Base-by-base conservation (phyloP, 2,888 invertebrate species). In the Anaspis maculata region DNA sequence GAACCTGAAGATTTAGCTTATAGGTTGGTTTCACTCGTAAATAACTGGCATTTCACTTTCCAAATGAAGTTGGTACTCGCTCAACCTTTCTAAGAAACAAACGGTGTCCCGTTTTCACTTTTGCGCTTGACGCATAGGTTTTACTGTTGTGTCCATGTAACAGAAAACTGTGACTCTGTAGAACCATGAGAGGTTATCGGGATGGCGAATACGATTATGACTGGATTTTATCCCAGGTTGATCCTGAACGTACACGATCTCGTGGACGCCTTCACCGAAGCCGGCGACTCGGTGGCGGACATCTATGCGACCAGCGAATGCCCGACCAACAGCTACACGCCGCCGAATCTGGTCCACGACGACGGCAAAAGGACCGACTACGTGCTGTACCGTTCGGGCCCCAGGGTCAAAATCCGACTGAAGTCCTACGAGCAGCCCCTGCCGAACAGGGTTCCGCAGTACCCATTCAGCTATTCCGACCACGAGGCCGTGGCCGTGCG, bases 311-410 rank as follows among this genome's bases (percentile, higher is more conserved):
- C 97, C 9, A 82, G 83, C 60, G 85, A 85, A 52, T 75, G 79
- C 51, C 71, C 76, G 3, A 76, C 77, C 44, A 98, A 97, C 62
- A 85, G 84, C 46, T 97, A 92, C 59, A 80, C 88, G 0, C 64
- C 74, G 32, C 59, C 67, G 1, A 68, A 64, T 27, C 51, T 69
- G 30, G 66, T 72, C 2, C 68, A 70, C 34, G 59, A 62, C 7
- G 67, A 68, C 31, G 95, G 95, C 11, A 85, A 88, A 61, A 76
- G 95, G 40, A 91, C 97, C 48, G 97, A 97, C 69, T 91, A 95
- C 61, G 83, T 97, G 46, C 68, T 95, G 49, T 88, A 79, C 59
- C 70, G 68, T 42, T 61, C 69, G 22, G 59, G 61, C 35, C 42
- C 52, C 39, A 57, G 52, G 19, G 41, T 60, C 15, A 47, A 54